phyloP scores from a whole-genome alignment of 2,113 vertebrate genomes.

The Plectropomus leopardus region DNA sequence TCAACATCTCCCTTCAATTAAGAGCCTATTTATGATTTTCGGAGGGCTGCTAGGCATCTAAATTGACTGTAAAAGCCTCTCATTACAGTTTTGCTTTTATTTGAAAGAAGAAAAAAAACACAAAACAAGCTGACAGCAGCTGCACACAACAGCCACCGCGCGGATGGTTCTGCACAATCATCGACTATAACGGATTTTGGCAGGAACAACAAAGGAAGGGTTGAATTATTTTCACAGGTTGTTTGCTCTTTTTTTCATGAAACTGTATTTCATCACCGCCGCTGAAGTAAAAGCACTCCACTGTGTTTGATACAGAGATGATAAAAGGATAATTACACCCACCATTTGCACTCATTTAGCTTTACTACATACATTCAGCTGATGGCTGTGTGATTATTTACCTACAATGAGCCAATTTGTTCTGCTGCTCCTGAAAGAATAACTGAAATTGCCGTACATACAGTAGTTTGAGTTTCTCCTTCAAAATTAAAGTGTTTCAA shows the following conservation, averaged over 20 bases:
- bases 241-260: slow-evolving; percentile 17
- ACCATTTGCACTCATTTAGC: slow-evolving; percentile 35
- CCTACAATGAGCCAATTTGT: neutral
- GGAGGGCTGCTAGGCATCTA: slow-evolving; percentile 42
- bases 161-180: neutral
- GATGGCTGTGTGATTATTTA: neutral
- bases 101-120: slow-evolving; percentile 12
- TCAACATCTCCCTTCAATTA: slow-evolving; percentile 59
- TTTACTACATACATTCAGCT: slow-evolving; percentile 7
- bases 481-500: neutral
- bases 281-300: slow-evolving; percentile 18
- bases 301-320: slow-evolving; percentile 37
- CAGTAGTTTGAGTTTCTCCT: neutral
- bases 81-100: slow-evolving; percentile 41
- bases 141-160: neutral
- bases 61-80: slow-evolving; percentile 66
- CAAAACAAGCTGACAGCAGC: slow-evolving; percentile 27
- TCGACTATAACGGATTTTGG: neutral
- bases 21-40: slow-evolving; percentile 51
- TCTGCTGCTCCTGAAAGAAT: neutral
- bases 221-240: slow-evolving; percentile 41
- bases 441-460: neutral
- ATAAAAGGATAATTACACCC: slow-evolving; percentile 59
- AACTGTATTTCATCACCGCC: slow-evolving; percentile 11
- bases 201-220: slow-evolving; percentile 39